Conservation (phyloP, 2,113 vertebrate genomes). For the Scophthalmus maximus region DNA sequence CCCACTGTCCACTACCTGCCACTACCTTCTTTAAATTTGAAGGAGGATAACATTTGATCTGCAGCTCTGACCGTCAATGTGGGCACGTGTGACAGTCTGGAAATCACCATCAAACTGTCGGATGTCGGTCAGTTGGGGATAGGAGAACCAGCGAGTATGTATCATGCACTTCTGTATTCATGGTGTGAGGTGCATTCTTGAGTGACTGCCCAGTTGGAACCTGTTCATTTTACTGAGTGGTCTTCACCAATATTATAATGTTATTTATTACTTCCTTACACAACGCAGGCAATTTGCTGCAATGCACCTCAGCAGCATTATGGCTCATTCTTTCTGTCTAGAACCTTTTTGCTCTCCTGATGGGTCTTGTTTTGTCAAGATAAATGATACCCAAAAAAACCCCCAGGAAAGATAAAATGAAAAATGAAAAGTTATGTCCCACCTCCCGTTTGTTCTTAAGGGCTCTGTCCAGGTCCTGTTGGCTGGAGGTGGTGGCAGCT, state of each 20-base stretch:
- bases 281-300: slow-evolving; percentile 18
- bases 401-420: background rate
- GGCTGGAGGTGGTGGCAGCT: slow-evolving; percentile 91
- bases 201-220: slow-evolving; percentile 38
- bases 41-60: too few species aligned
- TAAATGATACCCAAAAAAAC: background rate
- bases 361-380: slow-evolving; percentile 38
- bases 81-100: slow-evolving; percentile 20
- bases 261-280: slow-evolving; percentile 48
- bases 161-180: slow-evolving; percentile 11
- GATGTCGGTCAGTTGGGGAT: slow-evolving; percentile 18
- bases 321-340: slow-evolving; percentile 6
- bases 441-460: slow-evolving; percentile 86
- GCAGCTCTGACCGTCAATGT: too few species aligned
- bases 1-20: background rate
- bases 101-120: slow-evolving; percentile 34
- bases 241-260: slow-evolving; percentile 34
- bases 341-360: slow-evolving; percentile 13
- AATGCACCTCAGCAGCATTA: slow-evolving; percentile 36
- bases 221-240: slow-evolving; percentile 43
- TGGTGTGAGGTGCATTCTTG: slow-evolving; percentile 10
- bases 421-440: background rate
- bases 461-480: slow-evolving; percentile 91
- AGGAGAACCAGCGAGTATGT: background rate
- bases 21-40: background rate